phyloP scores from a whole-genome alignment of 2,888 invertebrate genomes.

The Diarsia mendica region DNA sequence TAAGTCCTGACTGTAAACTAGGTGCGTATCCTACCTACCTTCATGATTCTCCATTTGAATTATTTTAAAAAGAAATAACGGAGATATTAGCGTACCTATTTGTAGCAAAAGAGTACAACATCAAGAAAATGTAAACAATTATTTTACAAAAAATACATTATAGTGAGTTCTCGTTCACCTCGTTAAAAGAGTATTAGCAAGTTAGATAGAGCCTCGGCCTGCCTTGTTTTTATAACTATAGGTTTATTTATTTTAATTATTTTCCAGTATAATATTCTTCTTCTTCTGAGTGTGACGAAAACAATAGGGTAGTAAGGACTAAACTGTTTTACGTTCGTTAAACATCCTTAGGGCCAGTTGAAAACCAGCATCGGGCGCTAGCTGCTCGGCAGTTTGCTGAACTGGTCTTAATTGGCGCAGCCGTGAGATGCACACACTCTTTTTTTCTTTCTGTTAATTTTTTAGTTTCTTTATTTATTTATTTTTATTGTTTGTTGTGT shows the following conservation, averaged over 20 bases:
- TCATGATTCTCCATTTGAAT: background rate
- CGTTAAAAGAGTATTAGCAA: conserved; percentile 23
- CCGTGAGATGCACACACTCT: too few relatives aligned
- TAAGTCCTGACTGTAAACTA: background rate
- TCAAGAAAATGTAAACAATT: conserved; percentile 4
- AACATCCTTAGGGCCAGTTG: too few relatives aligned
- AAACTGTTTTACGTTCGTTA: too few relatives aligned
- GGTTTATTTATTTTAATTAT: background rate
- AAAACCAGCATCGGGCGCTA: too few relatives aligned
- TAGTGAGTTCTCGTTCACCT: conserved; percentile 2
- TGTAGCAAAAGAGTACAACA: background rate
- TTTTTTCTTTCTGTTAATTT: too few relatives aligned
- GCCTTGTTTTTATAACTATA: background rate
- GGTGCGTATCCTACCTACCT: background rate
- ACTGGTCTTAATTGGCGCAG: too few relatives aligned
- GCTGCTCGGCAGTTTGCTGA: too few relatives aligned
- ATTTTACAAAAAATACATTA: conserved; percentile 14
- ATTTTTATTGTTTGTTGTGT: too few relatives aligned
- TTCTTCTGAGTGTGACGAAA: too few relatives aligned
- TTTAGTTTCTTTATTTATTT: too few relatives aligned
- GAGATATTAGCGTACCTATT: background rate
- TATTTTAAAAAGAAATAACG: background rate
- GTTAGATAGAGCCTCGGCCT: background rate
- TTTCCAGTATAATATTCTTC: too few relatives aligned
- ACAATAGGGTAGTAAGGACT: too few relatives aligned